Base-by-base conservation (phyloP, 1,140 invertebrate genomes). In the Schlechtendalia chinensis region DNA sequence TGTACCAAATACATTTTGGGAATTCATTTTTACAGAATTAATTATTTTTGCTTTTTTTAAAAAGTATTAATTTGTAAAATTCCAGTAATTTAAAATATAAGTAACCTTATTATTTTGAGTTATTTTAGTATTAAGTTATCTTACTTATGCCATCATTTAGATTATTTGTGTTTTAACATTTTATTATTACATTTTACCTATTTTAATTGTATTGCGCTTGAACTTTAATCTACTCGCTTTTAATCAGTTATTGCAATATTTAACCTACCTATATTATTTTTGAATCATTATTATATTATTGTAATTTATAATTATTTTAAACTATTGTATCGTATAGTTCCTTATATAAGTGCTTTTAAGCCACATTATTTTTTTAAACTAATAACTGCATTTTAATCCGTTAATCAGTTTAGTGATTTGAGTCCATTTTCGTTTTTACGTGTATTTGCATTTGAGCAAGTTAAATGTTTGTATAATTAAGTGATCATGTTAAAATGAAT, bases 391-490 rank as follows among this genome's bases (percentile, higher is more conserved):
- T 59, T 77, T 75, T 77, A 58, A 24, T 77, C 53, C 74, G 19
- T 77, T 75, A 58, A 59, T 56, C 59, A 59, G 74, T 77, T 77
- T 77, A 77, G 74, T 77, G 74, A 77, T 77, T 77, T 77, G 74
- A 77, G 74, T 77, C 74, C 74, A 77, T 59, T 61, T 61, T 77
- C 45, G 50, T 75, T 77, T 45, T 77, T 45, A 75, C 12, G n/a
- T 75, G 29, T 29, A 77, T 77, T 77, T 77, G 54, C 11, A 45
- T 59, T 77, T 59, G 8, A 77, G 72, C 72, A 58, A 74, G 39
- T 75, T 75, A 56, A 58, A 58, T 75, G 47, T 77, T 77, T 77
- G 54, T 77, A 59, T 47, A 77, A 77, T 59, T 77, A 77, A 77
- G 22, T 77, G 74, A 45, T 77, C 61, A 56, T 56, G 29, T 54